A percentile compares a stretch with the other conserved stretches of the same genome.
phyloP scores from a whole-genome alignment of 2,888 invertebrate genomes.

The Caenorhabditis sulstoni region DNA sequence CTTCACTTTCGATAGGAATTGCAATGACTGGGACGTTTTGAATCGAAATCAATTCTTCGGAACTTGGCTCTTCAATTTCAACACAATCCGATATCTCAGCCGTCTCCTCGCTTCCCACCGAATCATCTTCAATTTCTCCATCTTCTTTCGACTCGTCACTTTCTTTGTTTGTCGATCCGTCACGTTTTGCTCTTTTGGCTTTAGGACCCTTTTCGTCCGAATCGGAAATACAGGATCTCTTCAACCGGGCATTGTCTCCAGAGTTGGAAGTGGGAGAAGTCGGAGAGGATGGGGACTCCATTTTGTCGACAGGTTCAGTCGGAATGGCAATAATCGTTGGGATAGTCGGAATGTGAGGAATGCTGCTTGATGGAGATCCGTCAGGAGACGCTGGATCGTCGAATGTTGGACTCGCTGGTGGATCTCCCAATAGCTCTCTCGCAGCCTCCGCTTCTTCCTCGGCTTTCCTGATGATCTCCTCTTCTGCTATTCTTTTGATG shows the following conservation, averaged over 20 bases:
- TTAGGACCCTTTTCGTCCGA: neutral
- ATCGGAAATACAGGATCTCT: too few species aligned
- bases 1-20: neutral
- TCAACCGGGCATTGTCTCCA: too few species aligned
- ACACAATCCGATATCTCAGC: too few species aligned
- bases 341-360: too few species aligned
- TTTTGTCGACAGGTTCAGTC: neutral
- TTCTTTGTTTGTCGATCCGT: neutral
- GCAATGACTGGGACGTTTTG: neutral
- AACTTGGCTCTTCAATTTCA: neutral
- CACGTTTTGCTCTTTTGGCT: neutral
- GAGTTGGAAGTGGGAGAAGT: too few species aligned
- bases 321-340: conserved; percentile 20
- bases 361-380: neutral
- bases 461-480: neutral
- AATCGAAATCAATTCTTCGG: neutral
- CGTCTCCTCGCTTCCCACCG: neutral
- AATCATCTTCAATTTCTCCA: neutral
- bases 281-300: too few species aligned
- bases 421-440: too few species aligned
- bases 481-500: conserved; percentile 3
- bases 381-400: conserved; percentile 1
- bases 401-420: too few species aligned
- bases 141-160: neutral
- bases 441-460: conserved; percentile 4